phyloP scores from a whole-genome alignment of 2,888 invertebrate species.

The Eulithis prunata region DNA sequence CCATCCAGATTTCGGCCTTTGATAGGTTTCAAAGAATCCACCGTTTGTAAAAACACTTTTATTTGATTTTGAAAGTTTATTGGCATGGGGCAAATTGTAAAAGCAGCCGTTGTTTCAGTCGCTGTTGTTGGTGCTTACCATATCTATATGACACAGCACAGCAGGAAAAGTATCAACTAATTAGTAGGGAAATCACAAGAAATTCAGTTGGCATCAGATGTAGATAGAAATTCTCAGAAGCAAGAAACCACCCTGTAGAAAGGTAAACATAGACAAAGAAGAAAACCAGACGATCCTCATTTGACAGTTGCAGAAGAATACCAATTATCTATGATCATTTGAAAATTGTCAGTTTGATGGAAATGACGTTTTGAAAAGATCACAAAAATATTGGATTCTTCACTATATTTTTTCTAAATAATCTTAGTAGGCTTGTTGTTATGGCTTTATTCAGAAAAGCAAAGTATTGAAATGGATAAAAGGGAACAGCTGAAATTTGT shows the following conservation, averaged over 20 bases:
- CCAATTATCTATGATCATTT: constrained; percentile 17
- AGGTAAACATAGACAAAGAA: constrained; percentile 4
- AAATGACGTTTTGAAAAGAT: constrained; percentile 35
- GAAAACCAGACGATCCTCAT: background rate
- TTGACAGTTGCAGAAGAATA: constrained; percentile 9
- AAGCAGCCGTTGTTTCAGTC: constrained; percentile 51
- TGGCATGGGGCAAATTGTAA: constrained; percentile 52
- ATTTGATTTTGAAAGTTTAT: constrained; percentile 7
- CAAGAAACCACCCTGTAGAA: background rate
- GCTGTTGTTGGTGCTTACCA: constrained; percentile 55
- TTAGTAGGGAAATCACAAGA: background rate
- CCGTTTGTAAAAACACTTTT: constrained; percentile 1
- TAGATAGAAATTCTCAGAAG: background rate
- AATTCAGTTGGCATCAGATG: background rate
- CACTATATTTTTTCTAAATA: too few species aligned
- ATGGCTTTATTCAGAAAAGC: constrained; percentile 48
- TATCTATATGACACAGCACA: constrained; percentile 47
- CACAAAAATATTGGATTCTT: constrained; percentile 12
- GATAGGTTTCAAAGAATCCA: background rate
- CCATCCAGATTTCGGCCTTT: constrained; percentile 25
- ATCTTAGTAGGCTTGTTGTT: constrained; percentile 37
- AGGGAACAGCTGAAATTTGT: constrained; percentile 63
- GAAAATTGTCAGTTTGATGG: constrained; percentile 14
- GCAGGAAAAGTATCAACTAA: constrained; percentile 11
- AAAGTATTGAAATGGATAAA: constrained; percentile 60